Percentiles rank a stretch among this genome's conserved stretches.
phyloP scores from a whole-genome alignment of 53 echinoderm and acorn worm genomes.

The Antedon mediterranea region DNA sequence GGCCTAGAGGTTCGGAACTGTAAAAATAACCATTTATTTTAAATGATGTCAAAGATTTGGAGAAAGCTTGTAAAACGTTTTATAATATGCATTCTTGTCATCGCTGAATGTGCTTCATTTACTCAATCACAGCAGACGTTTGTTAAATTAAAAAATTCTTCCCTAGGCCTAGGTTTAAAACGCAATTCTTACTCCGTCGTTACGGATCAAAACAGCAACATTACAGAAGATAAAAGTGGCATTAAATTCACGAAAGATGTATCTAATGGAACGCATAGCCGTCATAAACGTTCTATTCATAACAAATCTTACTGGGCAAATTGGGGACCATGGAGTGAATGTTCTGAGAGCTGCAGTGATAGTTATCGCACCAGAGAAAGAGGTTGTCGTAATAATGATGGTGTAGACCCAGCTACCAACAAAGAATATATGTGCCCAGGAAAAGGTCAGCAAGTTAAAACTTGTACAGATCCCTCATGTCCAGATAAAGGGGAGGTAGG shows the following conservation, averaged over 20 bases:
- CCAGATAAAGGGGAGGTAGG: neutral
- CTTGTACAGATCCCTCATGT: neutral
- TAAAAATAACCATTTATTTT: too few relatives aligned
- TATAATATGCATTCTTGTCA: too few relatives aligned
- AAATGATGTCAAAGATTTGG: too few relatives aligned
- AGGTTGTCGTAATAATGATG: neutral
- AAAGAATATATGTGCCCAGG: neutral
- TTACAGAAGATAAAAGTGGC: neutral
- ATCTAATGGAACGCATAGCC: neutral
- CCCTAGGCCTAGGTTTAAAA: too few relatives aligned
- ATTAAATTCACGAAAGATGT: neutral
- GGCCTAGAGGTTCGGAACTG: too few relatives aligned
- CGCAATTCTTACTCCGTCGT: too few relatives aligned
- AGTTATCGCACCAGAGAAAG: neutral
- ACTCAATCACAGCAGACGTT: too few relatives aligned
- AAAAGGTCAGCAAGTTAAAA: neutral
- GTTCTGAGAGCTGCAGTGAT: neutral
- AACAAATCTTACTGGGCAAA: neutral
- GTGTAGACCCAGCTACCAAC: neutral
- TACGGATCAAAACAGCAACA: too few relatives aligned
- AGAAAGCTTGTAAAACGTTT: too few relatives aligned
- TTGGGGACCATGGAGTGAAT: neutral
- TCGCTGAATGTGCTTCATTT: too few relatives aligned
- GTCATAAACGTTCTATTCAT: neutral
- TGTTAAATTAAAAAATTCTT: too few relatives aligned